Evolutionary conservation across 92 coral and sea anemone genomes (phyloP), one percentile per base, ranked within the genome.

Genomic region (Bergia puertoricense): DNA sequence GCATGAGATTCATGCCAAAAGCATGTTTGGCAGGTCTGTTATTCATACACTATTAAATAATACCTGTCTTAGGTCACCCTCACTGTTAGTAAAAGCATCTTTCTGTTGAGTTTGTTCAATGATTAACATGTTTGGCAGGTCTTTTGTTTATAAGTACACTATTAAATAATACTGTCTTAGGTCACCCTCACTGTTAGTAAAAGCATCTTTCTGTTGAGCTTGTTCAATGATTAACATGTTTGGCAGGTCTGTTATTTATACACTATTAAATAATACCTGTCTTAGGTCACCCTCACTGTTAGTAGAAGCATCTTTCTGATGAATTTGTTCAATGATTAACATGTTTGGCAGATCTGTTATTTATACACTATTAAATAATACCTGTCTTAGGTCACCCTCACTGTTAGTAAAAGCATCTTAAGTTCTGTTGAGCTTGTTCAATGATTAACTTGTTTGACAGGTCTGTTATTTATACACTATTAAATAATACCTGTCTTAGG

Each of bases 51-150:
- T 20, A 30, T 73, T 0, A 57, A 0, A 42, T 40, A 30, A 30
- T 30, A 30, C 30, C 76, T 65, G 86, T 18, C 38, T 37, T 7
- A 62, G 38, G 11, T 36, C 39, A 20, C 37, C 69, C 15, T 50
- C 85, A 57, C 74, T 67, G 50, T 78, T 40, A 16, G 82, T 39
- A 6, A 50, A 2, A 18, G 39, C 91, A 50, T 86, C 92, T 14
- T 88, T 45, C 74, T 96, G 94, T 69, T 90, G 91, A 18, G 93
- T 94, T 62, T 90, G 90, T 36, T 89, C 90, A 59, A 94, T 93
- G 65, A 95, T 91, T 15, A 86, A 72, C 59, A 89, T 85, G 78
- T 93, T 93, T 74, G 96, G 75, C 13, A 86, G 83, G 62, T 95
- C 89, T 88, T 93, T 93, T 71, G 85, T 86, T 85, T 95, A 23